Evolutionary conservation across 23 tunicate genomes (phyloP), one percentile per base, ranked within the genome.

Genomic region (Trididemnum clinides): DNA sequence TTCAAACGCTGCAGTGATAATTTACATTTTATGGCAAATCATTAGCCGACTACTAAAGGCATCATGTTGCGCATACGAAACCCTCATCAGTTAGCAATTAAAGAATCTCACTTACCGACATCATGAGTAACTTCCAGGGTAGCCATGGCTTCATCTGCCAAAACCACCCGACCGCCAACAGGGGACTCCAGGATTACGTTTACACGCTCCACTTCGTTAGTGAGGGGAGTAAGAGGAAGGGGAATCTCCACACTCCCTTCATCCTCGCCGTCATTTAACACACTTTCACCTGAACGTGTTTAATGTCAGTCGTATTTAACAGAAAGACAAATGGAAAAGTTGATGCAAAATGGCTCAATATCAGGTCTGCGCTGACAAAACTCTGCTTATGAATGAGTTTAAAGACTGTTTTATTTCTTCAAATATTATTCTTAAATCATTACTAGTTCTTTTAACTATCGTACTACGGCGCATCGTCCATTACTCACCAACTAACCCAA

Each of bases 221-320:
- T 34, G 18, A 97, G 88, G 1, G 99, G 95, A 58, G 95, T 69
- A 70, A 79, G 89, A 0, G 93, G 97, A 18, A 97, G 82, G n/a
- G 51, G 69, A 34, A 97, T 64, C 31, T 97, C 99, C 33, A 84
- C 87, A 31, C 57, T 44, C 33, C 85, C 97, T 28, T 92, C 79
- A 33, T 76, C 88, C 23, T 85, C 89, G 0, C 90, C 97, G 36
- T 90, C 96, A 36, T 77, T 88, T 35, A 94, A 38, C 20, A 85
- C 85, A 19, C 85, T 77, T 66, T 94, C 98, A 64, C 92, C 98
- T 88, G 32, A 44, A 74, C 5, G 38, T n/a, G 54, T n/a, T n/a
- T n/a, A n/a, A n/a, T n/a, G n/a, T n/a, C n/a, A n/a, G n/a, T n/a
- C n/a, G n/a, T n/a, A n/a, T n/a, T n/a, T n/a, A n/a, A n/a, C n/a